A percentile compares a stretch with the other conserved stretches of the same genome.
phyloP scores from a whole-genome alignment of 2,797 vertebrate species.

The Morelia viridis region DNA sequence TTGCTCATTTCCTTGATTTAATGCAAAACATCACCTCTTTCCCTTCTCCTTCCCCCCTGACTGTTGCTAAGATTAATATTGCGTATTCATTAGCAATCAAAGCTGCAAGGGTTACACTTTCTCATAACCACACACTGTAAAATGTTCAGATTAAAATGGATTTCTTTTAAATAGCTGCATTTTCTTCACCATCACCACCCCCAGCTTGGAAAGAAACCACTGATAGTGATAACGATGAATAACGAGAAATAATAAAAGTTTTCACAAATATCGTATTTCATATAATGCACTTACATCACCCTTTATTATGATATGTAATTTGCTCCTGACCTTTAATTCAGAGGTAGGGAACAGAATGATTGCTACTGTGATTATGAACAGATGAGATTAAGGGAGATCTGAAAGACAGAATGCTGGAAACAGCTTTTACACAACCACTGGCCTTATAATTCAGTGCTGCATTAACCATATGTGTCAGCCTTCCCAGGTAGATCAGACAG shows the following conservation, averaged over 20 bases:
- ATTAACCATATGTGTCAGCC: too few species aligned
- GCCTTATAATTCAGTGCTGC: not conserved
- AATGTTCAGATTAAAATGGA: slow-evolving; percentile 66
- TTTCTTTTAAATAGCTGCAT: slow-evolving; percentile 64
- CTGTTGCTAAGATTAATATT: slow-evolving; percentile 67
- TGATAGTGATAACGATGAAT: slow-evolving; percentile 26
- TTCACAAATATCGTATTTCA: not conserved
- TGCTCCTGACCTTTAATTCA: not conserved
- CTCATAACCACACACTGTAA: slow-evolving; percentile 60
- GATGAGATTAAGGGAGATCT: not conserved
- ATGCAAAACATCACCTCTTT: slow-evolving; percentile 66
- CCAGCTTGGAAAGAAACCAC: slow-evolving; percentile 45
- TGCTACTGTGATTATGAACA: not conserved
- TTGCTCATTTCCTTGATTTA: slow-evolving; percentile 74
- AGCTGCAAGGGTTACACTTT: slow-evolving; percentile 64
- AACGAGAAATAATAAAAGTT: slow-evolving; percentile 27
- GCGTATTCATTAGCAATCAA: slow-evolving; percentile 71
- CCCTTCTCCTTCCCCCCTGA: slow-evolving; percentile 58
- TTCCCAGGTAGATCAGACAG: too few species aligned
- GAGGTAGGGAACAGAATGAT: not conserved
- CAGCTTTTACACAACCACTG: not conserved
- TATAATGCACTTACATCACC: not conserved
- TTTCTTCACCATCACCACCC: slow-evolving; percentile 44
- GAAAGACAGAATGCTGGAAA: not conserved
- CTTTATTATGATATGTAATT: not conserved